A percentile compares a stretch with the other conserved stretches of the same genome.
These are phyloP conservation scores for Paraplagusia blochii DNA, from an alignment of 2,113 vertebrate genomes.

Conservation along the genomic window DNA sequence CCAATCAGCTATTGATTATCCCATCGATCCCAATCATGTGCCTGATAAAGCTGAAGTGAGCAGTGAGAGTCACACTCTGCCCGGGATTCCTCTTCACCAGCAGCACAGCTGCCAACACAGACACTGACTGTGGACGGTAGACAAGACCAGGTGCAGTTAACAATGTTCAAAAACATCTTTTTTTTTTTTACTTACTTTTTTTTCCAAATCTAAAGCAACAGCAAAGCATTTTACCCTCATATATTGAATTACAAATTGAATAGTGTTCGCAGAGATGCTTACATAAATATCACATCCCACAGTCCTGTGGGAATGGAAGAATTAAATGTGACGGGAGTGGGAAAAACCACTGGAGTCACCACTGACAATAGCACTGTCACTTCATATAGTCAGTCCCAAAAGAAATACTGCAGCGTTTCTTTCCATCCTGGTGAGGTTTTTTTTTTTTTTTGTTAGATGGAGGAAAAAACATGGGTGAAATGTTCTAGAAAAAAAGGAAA, in stretches of 20 bases:
- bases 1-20: constrained; percentile 21
- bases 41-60: not conserved
- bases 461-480: no score
- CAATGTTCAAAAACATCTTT: not conserved
- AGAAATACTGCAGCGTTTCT: not conserved
- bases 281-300: constrained; percentile 17
- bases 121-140: not conserved
- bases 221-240: not conserved
- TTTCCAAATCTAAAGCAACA: no score
- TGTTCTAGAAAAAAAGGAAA: no score
- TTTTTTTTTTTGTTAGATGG: not conserved
- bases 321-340: not conserved
- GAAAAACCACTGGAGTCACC: constrained; percentile 39
- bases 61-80: constrained; percentile 2
- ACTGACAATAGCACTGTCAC: constrained; percentile 31
- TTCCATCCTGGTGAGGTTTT: not conserved
- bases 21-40: not conserved
- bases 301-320: constrained; percentile 17
- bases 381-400: not conserved
- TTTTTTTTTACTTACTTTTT: no score
- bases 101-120: constrained; percentile 7
- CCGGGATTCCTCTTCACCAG: not conserved
- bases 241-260: constrained; percentile 4
- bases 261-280: constrained; percentile 9
- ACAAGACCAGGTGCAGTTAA: constrained; percentile 15